Base-by-base conservation (phyloP, 2,888 invertebrate genomes). In the Boloria selene region DNA sequence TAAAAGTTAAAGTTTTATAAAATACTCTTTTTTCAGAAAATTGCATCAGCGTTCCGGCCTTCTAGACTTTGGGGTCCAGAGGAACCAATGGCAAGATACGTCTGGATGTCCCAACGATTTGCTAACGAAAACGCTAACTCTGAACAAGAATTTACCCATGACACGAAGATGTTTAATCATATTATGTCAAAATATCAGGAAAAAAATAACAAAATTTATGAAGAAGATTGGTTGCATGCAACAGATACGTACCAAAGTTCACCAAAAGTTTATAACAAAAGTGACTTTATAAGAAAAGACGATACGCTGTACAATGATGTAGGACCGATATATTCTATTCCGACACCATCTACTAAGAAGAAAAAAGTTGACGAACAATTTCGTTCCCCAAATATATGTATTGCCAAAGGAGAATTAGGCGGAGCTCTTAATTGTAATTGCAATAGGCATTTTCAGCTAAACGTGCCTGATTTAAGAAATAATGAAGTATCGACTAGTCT, bases 31-130 rank as follows among this genome's bases (percentile, higher is more conserved):
- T 81, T 81, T 4, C 81, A 92, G 92, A 92, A 92, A 89, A 83
- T 91, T 69, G 77, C 83, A 42, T 84, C 91, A 53, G 84, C 91
- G 0, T 92, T 92, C 74, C 83, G 82, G n/a, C 84, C 90, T 6
- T 90, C 91, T 0, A 81, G 89, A 17, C 79, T 89, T 14, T 92
- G 92, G 92, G 92, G 92, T 13, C 92, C 92, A 22, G 90, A 91
- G 73, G 92, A 92, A 72, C 92, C 91, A 1, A 82, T 90, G 80
- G 84, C 88, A 0, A 77, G 92, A 73, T 92, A 91, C 74, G 80
- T 90, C 7, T 91, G 92, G 92, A 92, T 92, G 91, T 88, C 90
- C 16, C 88, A 88, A 76, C 79, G 88, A 71, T 87, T 83, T 64
- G 72, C 81, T 53, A 84, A 83, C 74, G 89, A 88, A 73, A 79